Evolutionary conservation across 2,888 invertebrate genomes (phyloP).

Genomic region (Mythimna ferrago): DNA sequence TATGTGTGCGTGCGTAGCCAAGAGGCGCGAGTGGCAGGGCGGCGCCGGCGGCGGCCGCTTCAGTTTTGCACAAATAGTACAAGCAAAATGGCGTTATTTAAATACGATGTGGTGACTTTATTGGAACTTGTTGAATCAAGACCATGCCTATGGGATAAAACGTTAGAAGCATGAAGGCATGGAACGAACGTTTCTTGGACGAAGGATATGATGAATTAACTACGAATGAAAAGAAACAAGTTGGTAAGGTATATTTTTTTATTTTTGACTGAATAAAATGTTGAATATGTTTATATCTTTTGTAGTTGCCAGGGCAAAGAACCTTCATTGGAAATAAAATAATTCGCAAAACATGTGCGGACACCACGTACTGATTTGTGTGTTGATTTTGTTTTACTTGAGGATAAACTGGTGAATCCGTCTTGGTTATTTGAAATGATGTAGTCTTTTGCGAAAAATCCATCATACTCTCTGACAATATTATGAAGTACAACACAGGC

Average conservation of each 20-base stretch:
- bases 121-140: constrained; percentile 26
- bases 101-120: constrained; percentile 31
- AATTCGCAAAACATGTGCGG: constrained; percentile 10
- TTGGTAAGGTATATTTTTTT: constrained; percentile 31
- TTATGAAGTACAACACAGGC: constrained; percentile 33
- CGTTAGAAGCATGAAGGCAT: neutral
- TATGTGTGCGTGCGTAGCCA: constrained; percentile 27
- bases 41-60: constrained; percentile 20
- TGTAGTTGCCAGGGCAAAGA: constrained; percentile 21
- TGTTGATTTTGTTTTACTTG: constrained; percentile 25
- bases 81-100: constrained; percentile 25
- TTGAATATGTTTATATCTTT: constrained; percentile 23
- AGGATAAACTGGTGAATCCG: constrained; percentile 16
- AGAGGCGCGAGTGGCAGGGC: constrained; percentile 22
- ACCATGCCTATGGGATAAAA: constrained; percentile 29
- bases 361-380: constrained; percentile 30
- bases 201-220: constrained; percentile 16
- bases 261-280: constrained; percentile 13
- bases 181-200: no score
- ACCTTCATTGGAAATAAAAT: no score
- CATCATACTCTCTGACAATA: constrained; percentile 29
- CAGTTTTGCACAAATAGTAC: constrained; percentile 15
- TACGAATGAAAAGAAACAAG: constrained; percentile 26
- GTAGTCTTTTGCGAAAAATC: constrained; percentile 27
- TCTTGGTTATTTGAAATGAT: constrained; percentile 14